Evolutionary conservation across 2,113 vertebrate species (phyloP).

Genomic region (Lipotes vexillifer): DNA sequence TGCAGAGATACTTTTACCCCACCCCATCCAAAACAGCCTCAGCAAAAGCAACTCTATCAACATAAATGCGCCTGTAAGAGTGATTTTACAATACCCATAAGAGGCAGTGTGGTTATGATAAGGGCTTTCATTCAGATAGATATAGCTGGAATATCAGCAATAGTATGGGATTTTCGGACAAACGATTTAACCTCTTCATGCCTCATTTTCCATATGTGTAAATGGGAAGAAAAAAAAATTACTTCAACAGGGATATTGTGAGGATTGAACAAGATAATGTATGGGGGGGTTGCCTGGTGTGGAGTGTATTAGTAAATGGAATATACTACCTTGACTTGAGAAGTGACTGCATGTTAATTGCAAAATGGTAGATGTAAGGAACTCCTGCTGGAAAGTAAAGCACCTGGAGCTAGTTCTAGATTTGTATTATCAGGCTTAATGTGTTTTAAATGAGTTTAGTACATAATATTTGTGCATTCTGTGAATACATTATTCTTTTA

Average conservation of each 20-base stretch:
- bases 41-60: not conserved
- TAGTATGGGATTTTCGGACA: not conserved
- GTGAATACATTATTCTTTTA: not conserved
- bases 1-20: not conserved
- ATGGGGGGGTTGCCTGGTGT: not conserved
- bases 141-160: not conserved
- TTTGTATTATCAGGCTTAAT: not conserved
- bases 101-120: not conserved
- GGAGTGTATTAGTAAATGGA: not conserved
- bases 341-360: not conserved
- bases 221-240: not conserved
- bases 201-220: not conserved
- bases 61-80: not conserved
- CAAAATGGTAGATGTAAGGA: not conserved
- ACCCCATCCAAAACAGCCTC: not conserved
- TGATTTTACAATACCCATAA: not conserved
- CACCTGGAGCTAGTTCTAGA: not conserved
- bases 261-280: not conserved
- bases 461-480: too few species aligned
- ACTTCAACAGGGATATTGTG: not conserved
- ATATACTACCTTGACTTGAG: not conserved
- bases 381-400: not conserved
- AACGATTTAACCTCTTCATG: not conserved
- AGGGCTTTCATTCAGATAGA: not conserved
- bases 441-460: not conserved